A percentile compares a stretch with the other conserved stretches of the same genome.
phyloP scores from a whole-genome alignment of 2,113 vertebrate species.

The Lethenteron camtschaticum region DNA sequence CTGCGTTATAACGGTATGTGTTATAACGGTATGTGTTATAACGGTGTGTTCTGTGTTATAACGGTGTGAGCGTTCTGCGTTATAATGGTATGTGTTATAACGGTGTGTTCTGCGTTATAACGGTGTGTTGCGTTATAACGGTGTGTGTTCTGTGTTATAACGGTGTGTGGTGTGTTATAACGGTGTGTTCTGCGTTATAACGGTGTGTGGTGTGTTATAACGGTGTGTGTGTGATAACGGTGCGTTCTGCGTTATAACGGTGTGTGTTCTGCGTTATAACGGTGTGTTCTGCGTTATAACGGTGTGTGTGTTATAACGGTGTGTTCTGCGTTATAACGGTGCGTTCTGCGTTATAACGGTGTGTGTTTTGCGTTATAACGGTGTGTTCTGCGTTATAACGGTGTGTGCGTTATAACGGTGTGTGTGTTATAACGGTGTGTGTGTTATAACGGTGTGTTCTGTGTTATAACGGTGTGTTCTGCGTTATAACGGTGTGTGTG shows the following conservation, averaged over 20 bases:
- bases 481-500: neutral
- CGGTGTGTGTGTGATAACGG: too few relatives aligned
- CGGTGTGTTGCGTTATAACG: neutral
- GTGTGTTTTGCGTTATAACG: too few relatives aligned
- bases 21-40: neutral
- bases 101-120: neutral
- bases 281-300: neutral
- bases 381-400: too few relatives aligned
- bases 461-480: neutral
- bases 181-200: neutral
- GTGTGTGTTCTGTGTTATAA: neutral
- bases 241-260: neutral
- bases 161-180: neutral
- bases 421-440: too few relatives aligned
- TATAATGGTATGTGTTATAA: neutral
- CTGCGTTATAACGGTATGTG: neutral
- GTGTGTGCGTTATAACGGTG: too few relatives aligned
- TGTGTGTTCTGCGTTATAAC: neutral
- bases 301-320: neutral
- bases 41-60: neutral
- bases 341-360: too few relatives aligned
- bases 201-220: neutral
- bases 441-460: too few relatives aligned
- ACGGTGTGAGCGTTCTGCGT: neutral
- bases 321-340: neutral